A percentile compares a stretch with the other conserved stretches of the same genome.
These are phyloP conservation scores for Cyclura pinguis DNA, from an alignment of 2,797 vertebrate genomes.

Conservation along the genomic window DNA sequence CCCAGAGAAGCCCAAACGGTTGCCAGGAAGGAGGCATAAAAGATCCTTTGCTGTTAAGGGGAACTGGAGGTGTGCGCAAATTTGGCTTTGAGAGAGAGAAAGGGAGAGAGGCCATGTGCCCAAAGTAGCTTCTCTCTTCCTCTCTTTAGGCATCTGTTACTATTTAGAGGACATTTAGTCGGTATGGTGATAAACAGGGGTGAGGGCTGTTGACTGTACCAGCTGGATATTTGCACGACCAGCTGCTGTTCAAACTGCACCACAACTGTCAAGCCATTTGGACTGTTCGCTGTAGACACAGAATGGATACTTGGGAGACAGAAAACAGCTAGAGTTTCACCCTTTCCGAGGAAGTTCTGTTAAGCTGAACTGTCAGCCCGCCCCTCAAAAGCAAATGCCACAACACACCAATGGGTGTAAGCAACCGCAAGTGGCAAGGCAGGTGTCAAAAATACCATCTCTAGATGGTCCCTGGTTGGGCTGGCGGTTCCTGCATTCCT, in stretches of 20 bases:
- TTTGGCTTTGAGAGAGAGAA: too few species aligned
- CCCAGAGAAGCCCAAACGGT: not conserved
- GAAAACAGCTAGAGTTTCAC: fast-evolving
- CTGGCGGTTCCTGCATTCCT: fast-evolving
- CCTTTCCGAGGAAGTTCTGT: too few species aligned
- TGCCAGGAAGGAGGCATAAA: not conserved
- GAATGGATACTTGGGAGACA: too few species aligned
- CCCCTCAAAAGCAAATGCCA: too few species aligned
- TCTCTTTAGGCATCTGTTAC: not conserved
- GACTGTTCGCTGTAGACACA: too few species aligned
- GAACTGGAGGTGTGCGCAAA: not conserved
- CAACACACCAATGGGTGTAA: too few species aligned
- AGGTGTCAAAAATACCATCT: not conserved
- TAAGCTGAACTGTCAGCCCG: not conserved
- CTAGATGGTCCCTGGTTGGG: too few species aligned
- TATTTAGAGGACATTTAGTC: too few species aligned
- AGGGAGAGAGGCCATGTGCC: not conserved
- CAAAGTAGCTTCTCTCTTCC: not conserved
- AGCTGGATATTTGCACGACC: not conserved
- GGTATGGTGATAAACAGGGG: not conserved
- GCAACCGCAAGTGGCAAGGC: too few species aligned
- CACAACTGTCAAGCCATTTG: not conserved
- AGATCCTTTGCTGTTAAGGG: not conserved
- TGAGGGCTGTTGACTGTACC: not conserved
- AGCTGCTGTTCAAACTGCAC: not conserved